Percentiles rank a stretch among this genome's conserved stretches.
Evolutionary conservation across 2,888 invertebrate genomes (phyloP).

Genomic region (Hyposoter dolosus): DNA sequence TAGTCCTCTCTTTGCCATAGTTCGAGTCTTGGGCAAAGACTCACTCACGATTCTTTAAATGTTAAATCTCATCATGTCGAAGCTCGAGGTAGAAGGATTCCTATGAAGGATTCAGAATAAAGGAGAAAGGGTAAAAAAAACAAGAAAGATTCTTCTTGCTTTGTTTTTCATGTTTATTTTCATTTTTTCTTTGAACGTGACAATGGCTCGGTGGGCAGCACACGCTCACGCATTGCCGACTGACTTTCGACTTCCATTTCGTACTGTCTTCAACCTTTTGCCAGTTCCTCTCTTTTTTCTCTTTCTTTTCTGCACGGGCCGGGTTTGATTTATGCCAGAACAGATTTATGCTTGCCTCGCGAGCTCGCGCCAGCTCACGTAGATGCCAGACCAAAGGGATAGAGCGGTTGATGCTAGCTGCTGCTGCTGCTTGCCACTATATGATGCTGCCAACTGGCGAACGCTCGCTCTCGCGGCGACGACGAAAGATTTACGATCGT

Average conservation of each 20-base stretch:
- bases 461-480: constrained; percentile 68
- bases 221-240: constrained; percentile 55
- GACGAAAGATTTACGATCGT: constrained; percentile 66
- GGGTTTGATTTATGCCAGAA: constrained; percentile 72
- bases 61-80: constrained; percentile 40
- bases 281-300: constrained; percentile 36
- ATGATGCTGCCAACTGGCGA: constrained; percentile 58
- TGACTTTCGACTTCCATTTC: constrained; percentile 60
- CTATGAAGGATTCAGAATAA: background rate
- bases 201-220: constrained; percentile 60
- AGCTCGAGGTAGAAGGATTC: background rate
- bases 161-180: constrained; percentile 21
- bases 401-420: constrained; percentile 63
- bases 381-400: constrained; percentile 60
- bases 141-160: constrained; percentile 5
- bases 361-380: constrained; percentile 53
- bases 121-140: constrained; percentile 4
- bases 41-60: constrained; percentile 60
- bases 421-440: constrained; percentile 54
- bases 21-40: constrained; percentile 11
- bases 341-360: constrained; percentile 58
- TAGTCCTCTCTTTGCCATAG: constrained; percentile 20
- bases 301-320: constrained; percentile 48
- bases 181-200: constrained; percentile 26
- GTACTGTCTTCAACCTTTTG: constrained; percentile 51